Evolutionary conservation across 2,113 vertebrate species (phyloP).

Genomic region (Etia nguti): DNA sequence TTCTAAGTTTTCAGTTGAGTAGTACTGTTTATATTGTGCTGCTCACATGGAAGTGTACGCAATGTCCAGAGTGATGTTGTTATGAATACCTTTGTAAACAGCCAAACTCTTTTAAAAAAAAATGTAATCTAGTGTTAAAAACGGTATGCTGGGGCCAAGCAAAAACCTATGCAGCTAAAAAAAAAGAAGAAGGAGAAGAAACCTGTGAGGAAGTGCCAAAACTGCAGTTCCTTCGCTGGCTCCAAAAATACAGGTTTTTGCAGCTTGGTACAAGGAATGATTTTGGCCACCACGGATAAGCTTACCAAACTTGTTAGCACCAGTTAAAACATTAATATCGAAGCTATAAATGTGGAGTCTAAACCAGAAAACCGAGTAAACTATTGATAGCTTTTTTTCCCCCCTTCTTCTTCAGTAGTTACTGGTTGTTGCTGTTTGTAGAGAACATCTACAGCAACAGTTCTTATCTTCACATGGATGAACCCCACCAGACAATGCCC

Average conservation of each 20-base stretch:
- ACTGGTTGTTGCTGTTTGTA: not conserved
- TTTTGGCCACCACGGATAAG: not conserved
- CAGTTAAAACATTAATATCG: not conserved
- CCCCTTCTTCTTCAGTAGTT: not conserved
- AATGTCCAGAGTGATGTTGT: not conserved
- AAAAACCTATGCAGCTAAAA: not conserved
- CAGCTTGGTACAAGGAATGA: not conserved
- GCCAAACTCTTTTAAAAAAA: not conserved
- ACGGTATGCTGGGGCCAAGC: not conserved
- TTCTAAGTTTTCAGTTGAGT: not conserved
- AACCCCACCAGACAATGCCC: not conserved
- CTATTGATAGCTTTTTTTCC: not conserved
- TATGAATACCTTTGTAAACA: not conserved
- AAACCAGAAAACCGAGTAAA: not conserved
- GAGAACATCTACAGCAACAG: not conserved
- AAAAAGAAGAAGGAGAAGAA: not conserved
- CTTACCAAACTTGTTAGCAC: not conserved
- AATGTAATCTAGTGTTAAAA: not conserved
- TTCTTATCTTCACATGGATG: not conserved
- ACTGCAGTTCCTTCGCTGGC: not conserved
- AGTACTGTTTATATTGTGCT: not conserved
- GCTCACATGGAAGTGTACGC: not conserved
- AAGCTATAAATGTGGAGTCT: not conserved
- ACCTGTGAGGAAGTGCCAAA: not conserved
- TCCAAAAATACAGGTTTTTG: not conserved